Evolutionary conservation across 2,797 vertebrate species (phyloP), one percentile per base, ranked within the genome.

Genomic region (Xenopus petersii): DNA sequence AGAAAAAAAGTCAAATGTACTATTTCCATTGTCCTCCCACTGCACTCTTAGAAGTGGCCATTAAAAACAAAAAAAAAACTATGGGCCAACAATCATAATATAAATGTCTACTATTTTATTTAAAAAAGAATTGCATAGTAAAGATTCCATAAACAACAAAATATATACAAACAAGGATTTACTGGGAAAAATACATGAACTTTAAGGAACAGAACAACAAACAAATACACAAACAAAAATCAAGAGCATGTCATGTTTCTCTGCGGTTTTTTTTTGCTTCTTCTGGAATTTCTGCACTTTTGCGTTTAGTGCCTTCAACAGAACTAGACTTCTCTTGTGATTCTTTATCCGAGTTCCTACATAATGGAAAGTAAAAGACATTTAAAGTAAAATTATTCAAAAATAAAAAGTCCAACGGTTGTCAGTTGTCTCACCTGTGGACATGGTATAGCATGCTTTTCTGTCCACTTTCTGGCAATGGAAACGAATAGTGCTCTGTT

Each of bases 391-490:
- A 4, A 24, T 12, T 11, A 59, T 24, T 1, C 58, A 10, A 33
- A 33, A 24, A 21, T 21, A 21, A 21, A 21, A 30, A 62, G 60
- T 5, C n/a, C 62, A 2, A 33, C 3, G 21, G 58, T 3, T 26
- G n/a, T 36, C 58, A 59, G n/a, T 10, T 17, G 63, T 26, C 90
- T 86, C 70, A 95, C 95, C 88, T 12, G 80, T 47, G 84, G 85
- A 62, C 83, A 90, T 76, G 93, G 94, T 63, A 87, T 83, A 2
- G 96, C 96, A 0, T 98, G 86, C 71, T 93, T 92, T 82, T 91
- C 82, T 0, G 95, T 98, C 94, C 94, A 98, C 67, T 89, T 92
- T 69, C 72, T 91, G 83, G 97, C 97, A 1, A 94, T 95, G 48
- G 88, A 88, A 70, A 90, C 71, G 84, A 95, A 98, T 21, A 90